Base-by-base conservation (phyloP, 2,888 invertebrate species). In the Gymnosoma rotundatum region DNA sequence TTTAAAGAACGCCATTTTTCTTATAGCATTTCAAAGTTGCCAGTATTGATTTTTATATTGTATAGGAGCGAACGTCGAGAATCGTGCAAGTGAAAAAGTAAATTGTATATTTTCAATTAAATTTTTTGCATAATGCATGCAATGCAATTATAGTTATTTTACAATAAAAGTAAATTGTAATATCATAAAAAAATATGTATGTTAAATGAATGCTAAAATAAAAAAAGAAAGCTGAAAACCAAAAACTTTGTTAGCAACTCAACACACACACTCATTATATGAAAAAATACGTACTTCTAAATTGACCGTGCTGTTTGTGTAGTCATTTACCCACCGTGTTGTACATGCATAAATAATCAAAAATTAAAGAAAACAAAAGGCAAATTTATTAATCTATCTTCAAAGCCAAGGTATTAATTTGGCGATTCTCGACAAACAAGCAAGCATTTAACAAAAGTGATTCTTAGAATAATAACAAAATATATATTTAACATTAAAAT, bases 61-160 rank as follows among this genome's bases (percentile, higher is more conserved):
- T 85, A 78, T 73, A 87, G 84, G 82, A 86, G 83, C 85, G 83
- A 86, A 90, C 88, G 87, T 88, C 87, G 88, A 89, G 89, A 90
- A 87, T 87, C 83, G 87, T 87, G 86, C 88, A 89, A 89, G 73
- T 75, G 72, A 61, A 89, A 89, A 78, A 86, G 14, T 58, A 60
- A 67, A 52, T 87, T 89, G 88, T 88, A 89, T 89, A 88, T 89
- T 87, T 87, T 87, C 73, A 83, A 85, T 85, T 88, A 88, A 87
- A 87, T 87, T 88, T 90, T 90, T 89, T 88, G 88, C 90, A 90
- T 89, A 88, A 89, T 91, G 90, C 87, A 87, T 88, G 89, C 87
- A 87, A 88, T 86, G 87, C 87, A 89, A 90, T 66, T 54, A 20
- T 38, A 60, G 10, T 74, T 54, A 74, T 70, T 78, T 84, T 81